Conservation (phyloP, 2,113 vertebrate species). For the Neodontobutis hainanensis region DNA sequence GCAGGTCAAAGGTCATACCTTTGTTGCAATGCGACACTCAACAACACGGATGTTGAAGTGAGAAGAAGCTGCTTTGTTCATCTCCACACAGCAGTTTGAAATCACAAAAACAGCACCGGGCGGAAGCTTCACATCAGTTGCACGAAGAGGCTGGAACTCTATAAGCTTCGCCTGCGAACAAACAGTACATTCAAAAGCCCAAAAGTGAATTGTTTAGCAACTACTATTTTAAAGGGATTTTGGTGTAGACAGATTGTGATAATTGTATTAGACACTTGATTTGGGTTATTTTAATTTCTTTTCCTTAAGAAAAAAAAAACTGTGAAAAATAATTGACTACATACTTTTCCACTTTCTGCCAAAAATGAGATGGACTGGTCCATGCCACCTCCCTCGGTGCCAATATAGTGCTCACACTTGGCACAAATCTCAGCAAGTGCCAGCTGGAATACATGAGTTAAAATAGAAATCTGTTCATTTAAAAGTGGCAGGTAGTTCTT, state of each 20-base stretch:
- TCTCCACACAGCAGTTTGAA: slow-evolving; percentile 93
- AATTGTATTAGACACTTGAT: no score
- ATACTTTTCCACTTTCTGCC: slow-evolving; percentile 92
- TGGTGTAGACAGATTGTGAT: no score
- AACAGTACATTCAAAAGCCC: slow-evolving; percentile 35
- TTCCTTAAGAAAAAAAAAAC: not conserved
- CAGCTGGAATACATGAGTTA: slow-evolving; percentile 73
- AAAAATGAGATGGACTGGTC: slow-evolving; percentile 98
- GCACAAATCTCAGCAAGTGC: slow-evolving; percentile 92
- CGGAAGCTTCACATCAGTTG: slow-evolving; percentile 91
- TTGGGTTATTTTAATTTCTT: not conserved
- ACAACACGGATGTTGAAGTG: slow-evolving; percentile 96
- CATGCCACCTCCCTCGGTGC: slow-evolving; percentile 98
- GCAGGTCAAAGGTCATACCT: slow-evolving; percentile 76
- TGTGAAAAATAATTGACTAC: slow-evolving; percentile 27
- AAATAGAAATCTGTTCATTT: not conserved
- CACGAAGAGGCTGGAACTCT: slow-evolving; percentile 90
- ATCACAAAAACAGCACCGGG: slow-evolving; percentile 91
- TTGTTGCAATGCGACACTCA: slow-evolving; percentile 90
- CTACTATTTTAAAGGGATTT: not conserved
- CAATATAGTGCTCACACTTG: slow-evolving; percentile 90
- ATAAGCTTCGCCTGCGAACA: slow-evolving; percentile 92
- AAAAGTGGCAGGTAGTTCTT: not conserved
- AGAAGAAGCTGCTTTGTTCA: slow-evolving; percentile 97
- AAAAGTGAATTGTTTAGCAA: not conserved